Percentiles rank a stretch among this genome's conserved stretches.
These are phyloP conservation scores for Cheilosia grossa DNA, from an alignment of 2,888 invertebrate genomes.

Conservation along the genomic window DNA sequence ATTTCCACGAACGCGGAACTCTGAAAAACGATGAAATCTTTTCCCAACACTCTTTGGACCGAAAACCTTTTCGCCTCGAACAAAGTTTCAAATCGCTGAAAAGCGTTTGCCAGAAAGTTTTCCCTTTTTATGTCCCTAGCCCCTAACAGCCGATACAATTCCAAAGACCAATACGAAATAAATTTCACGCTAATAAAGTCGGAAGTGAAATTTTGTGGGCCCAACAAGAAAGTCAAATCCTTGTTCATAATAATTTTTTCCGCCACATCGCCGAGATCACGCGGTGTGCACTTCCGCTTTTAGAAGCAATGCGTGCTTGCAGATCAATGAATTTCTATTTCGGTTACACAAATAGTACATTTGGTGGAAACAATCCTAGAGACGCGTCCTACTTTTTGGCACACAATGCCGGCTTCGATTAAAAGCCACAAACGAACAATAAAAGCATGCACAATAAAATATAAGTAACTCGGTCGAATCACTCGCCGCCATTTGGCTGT, in stretches of 20 bases:
- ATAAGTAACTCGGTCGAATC: slow-evolving; percentile 28
- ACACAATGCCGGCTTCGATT: slow-evolving; percentile 25
- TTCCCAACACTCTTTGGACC: not conserved
- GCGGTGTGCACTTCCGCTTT: slow-evolving; percentile 3
- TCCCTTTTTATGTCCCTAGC: slow-evolving; percentile 10
- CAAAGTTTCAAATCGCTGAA: slow-evolving; percentile 62
- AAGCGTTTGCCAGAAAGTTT: slow-evolving; percentile 49
- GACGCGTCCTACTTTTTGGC: slow-evolving; percentile 13
- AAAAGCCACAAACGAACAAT: slow-evolving; percentile 66
- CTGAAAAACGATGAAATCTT: slow-evolving; percentile 23
- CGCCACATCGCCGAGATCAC: not conserved
- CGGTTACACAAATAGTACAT: not conserved
- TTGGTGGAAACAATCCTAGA: not conserved
- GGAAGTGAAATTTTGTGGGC: slow-evolving; percentile 1
- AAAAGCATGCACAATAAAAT: slow-evolving; percentile 56
- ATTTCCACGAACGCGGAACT: slow-evolving; percentile 15
- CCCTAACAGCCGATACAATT: not conserved
- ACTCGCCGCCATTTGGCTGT: not conserved
- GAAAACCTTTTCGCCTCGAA: slow-evolving; percentile 22
- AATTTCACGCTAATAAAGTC: slow-evolving; percentile 55
- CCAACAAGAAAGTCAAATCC: slow-evolving; percentile 20
- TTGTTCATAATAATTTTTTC: slow-evolving; percentile 7
- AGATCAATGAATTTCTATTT: slow-evolving; percentile 61
- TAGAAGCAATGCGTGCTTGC: slow-evolving; percentile 34
- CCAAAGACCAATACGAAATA: slow-evolving; percentile 42